These are phyloP conservation scores for Oxygymnocypris stewartii DNA, from an alignment of 2,113 vertebrate genomes.

Conservation along the genomic window DNA sequence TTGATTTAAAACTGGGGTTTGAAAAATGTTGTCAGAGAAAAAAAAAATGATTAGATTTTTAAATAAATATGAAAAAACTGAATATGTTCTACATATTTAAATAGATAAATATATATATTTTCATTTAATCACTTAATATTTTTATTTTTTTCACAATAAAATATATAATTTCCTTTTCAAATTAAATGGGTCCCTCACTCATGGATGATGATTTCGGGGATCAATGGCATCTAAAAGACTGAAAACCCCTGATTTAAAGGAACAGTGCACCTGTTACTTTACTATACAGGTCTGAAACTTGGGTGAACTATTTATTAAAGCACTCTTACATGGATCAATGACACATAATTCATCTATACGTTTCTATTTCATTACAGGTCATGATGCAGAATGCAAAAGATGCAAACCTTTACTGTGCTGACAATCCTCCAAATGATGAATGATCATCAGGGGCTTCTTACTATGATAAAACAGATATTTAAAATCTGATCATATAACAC, in stretches of 20 bases:
- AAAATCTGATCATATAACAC: slow-evolving; percentile 37
- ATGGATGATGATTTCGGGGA: not conserved
- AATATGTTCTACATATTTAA: too few species aligned
- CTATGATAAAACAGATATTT: slow-evolving; percentile 65
- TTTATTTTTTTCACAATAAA: too few species aligned
- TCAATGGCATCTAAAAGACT: not conserved
- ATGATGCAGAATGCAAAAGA: not conserved
- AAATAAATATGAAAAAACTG: not conserved
- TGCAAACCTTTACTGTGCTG: slow-evolving; percentile 82
- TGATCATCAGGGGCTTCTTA: slow-evolving; percentile 86
- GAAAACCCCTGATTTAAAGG: not conserved
- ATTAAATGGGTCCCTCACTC: not conserved
- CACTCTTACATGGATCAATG: not conserved
- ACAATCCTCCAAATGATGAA: slow-evolving; percentile 84
- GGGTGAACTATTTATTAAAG: not conserved
- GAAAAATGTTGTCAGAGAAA: not conserved
- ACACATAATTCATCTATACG: not conserved
- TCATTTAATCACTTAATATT: too few species aligned
- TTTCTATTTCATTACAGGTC: not conserved
- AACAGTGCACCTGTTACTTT: not conserved
- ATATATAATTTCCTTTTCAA: not conserved
- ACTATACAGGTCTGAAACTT: not conserved
- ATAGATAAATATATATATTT: too few species aligned
- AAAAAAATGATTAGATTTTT: not conserved
- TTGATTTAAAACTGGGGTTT: not conserved